These are phyloP conservation scores for Lasiurus borealis DNA, from an alignment of 2,113 vertebrate genomes.

Conservation along the genomic window DNA sequence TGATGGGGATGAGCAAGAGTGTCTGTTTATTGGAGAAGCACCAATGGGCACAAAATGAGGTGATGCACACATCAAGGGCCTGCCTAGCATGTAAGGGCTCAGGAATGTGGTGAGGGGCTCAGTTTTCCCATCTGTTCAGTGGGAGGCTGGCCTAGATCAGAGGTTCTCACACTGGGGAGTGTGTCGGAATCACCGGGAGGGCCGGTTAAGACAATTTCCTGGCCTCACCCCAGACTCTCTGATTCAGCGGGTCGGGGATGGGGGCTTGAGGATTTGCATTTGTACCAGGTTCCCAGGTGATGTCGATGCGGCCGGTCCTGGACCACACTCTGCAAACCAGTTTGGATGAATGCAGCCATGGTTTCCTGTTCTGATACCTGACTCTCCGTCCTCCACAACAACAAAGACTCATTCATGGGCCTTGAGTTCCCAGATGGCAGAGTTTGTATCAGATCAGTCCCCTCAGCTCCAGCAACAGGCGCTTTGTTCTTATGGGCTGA, in stretches of 20 bases:
- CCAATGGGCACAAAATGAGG: background rate
- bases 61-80: background rate
- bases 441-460: background rate
- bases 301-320: background rate
- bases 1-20: background rate
- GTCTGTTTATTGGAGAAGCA: background rate
- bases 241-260: background rate
- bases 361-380: background rate
- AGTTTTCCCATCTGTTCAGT: background rate
- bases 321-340: conserved; percentile 15
- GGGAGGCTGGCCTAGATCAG: background rate
- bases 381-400: background rate
- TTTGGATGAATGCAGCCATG: background rate
- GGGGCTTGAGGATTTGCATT: conserved; percentile 5
- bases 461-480: background rate
- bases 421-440: background rate
- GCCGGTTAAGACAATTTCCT: background rate
- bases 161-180: background rate
- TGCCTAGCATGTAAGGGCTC: background rate
- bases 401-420: background rate
- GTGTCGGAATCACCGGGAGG: background rate
- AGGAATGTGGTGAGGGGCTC: background rate
- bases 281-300: background rate
- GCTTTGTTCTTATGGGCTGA: background rate
- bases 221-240: background rate